Evolutionary conservation across 2,797 vertebrate genomes (phyloP), one percentile per base, ranked within the genome.

Genomic region (Coreius guichenoti): DNA sequence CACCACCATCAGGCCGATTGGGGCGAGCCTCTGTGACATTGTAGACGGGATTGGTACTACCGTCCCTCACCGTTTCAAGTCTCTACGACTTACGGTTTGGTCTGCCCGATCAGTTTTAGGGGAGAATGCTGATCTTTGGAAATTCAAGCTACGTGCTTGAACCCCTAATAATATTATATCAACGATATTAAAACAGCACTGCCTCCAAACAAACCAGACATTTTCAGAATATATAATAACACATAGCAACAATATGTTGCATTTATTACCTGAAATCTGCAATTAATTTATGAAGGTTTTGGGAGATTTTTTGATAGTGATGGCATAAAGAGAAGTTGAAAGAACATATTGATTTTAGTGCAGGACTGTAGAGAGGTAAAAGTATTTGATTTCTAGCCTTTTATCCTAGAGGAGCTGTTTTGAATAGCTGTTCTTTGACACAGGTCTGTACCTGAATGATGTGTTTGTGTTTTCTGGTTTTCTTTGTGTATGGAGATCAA

Each of bases 401-500:
- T 49, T 49, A 45, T 49, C 12, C 56, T 47, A 26, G 21, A 81
- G 14, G 8, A 19, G 33, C 14, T 45, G n/a, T 77, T 54, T 17
- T 68, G 13, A 54, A 69, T 26, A 56, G 31, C 49, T 39, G 33
- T 17, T 68, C 67, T 81, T 79, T 21, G 39, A 39, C 17, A 29
- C n/a, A 29, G 43, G 7, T n/a, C 43, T 80, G 43, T 80, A 80
- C 61, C 26, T 51, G 17, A 67, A 67, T 33, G 8, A 19, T 0
- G n/a, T 4, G 19, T 61, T 26, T 81, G 68, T 82, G 31, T 63
- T 31, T 68, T 61, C 26, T 56, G 33, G n/a, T 58, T 54, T 45
- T 58, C 49, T 72, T 69, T 33, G 33, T 81, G 80, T 21, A 23
- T n/a, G 39, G 13, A 82, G 81, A 74, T 82, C 54, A 74, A 74